These are phyloP conservation scores for Leucophenga varia DNA, from an alignment of 1,140 invertebrate genomes.

Conservation along the genomic window DNA sequence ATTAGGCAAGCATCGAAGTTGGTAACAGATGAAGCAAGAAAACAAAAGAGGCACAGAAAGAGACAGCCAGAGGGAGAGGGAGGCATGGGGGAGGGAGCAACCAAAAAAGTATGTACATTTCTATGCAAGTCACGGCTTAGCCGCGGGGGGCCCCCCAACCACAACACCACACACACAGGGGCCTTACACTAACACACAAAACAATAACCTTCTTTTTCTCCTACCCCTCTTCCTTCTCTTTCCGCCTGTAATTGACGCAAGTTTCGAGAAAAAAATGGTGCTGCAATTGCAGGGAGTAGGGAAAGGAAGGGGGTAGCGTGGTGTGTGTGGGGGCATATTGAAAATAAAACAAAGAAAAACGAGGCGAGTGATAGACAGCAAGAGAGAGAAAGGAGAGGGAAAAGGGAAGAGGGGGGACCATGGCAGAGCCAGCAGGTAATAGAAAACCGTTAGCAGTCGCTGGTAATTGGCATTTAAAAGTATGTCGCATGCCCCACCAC, in stretches of 20 bases:
- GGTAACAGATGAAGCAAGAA: slow-evolving; percentile 17
- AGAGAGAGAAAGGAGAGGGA: slow-evolving; percentile 7
- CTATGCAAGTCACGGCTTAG: slow-evolving; percentile 46
- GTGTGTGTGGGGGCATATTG: slow-evolving; percentile 45
- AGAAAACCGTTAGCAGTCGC: slow-evolving; percentile 40
- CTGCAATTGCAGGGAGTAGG: slow-evolving; percentile 21
- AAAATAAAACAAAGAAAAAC: slow-evolving; percentile 29
- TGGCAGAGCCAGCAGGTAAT: slow-evolving; percentile 22
- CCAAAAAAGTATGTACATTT: slow-evolving; percentile 33
- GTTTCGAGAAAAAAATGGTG: slow-evolving; percentile 29
- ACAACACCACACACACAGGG: too few species aligned
- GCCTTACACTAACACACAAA: too few species aligned
- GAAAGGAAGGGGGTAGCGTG: slow-evolving; percentile 2
- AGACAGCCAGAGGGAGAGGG: background rate
- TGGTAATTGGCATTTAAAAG: slow-evolving; percentile 51
- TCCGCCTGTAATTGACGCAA: slow-evolving; percentile 34
- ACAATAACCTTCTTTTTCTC: too few species aligned
- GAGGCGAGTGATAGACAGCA: slow-evolving; percentile 10
- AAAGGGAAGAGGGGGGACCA: slow-evolving; percentile 11
- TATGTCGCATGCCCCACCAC: slow-evolving; percentile 39
- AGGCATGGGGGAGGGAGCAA: slow-evolving; percentile 11
- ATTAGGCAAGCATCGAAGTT: slow-evolving; percentile 41
- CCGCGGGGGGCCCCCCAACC: slow-evolving; percentile 10
- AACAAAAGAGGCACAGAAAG: slow-evolving; percentile 11
- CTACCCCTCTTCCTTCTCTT: slow-evolving; percentile 8